Conservation (phyloP, 2,888 invertebrate genomes). For the Toxonevra muliebris region DNA sequence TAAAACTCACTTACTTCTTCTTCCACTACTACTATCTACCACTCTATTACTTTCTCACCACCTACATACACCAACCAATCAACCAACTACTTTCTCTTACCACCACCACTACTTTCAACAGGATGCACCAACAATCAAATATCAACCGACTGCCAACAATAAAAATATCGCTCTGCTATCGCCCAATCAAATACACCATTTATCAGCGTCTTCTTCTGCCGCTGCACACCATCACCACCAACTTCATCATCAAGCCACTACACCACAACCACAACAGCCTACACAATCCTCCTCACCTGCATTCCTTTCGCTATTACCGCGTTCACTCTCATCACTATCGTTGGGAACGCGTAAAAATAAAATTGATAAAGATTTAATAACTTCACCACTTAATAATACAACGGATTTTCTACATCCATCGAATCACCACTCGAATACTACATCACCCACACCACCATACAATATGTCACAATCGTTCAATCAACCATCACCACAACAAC, state of each 20-base stretch:
- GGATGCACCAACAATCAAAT: slow-evolving; percentile 59
- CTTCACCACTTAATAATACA: slow-evolving; percentile 58
- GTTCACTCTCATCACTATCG: slow-evolving; percentile 64
- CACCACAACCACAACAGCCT: slow-evolving; percentile 52
- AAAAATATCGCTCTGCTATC: slow-evolving; percentile 55
- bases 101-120: slow-evolving; percentile 44
- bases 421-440: slow-evolving; percentile 40
- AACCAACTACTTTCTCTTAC: slow-evolving; percentile 29
- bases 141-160: slow-evolving; percentile 49
- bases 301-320: slow-evolving; percentile 64
- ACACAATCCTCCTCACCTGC: slow-evolving; percentile 59
- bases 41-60: slow-evolving; percentile 14
- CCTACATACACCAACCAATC: not conserved
- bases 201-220: slow-evolving; percentile 48
- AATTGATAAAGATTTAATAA: slow-evolving; percentile 62
- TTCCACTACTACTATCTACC: not conserved
- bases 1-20: too few relatives aligned
- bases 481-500: slow-evolving; percentile 60
- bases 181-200: slow-evolving; percentile 56
- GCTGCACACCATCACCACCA: slow-evolving; percentile 43
- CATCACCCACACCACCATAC: slow-evolving; percentile 36
- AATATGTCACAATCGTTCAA: slow-evolving; percentile 60
- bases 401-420: slow-evolving; percentile 56
- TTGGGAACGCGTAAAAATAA: slow-evolving; percentile 64
- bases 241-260: slow-evolving; percentile 48